These are phyloP conservation scores for Dendronephthya gigantea DNA, from an alignment of 64 coral and sea anemone genomes.

Conservation along the genomic window DNA sequence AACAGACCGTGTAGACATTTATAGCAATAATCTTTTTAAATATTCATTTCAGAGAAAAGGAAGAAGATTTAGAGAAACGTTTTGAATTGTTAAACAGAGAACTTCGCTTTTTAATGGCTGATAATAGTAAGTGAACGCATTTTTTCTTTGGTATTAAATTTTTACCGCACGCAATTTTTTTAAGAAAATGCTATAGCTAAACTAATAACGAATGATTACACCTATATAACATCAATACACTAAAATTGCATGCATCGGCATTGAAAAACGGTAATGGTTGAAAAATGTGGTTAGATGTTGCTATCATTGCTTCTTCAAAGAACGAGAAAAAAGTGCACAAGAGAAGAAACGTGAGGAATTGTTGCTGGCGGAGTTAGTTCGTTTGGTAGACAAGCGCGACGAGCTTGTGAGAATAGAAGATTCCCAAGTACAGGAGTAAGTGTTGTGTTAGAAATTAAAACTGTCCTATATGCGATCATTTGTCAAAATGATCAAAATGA, in stretches of 20 bases:
- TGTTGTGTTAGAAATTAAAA: neutral
- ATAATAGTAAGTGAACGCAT: conserved; percentile 42
- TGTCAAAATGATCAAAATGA: no score
- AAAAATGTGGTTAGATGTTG: neutral
- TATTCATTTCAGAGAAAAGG: conserved; percentile 38
- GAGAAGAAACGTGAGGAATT: conserved; percentile 52
- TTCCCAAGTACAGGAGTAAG: conserved; percentile 89
- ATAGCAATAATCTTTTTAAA: neutral
- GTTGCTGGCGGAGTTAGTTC: conserved; percentile 59
- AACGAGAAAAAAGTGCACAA: conserved; percentile 66
- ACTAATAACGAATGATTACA: no score
- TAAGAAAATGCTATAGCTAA: no score
- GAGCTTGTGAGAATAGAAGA: conserved; percentile 87
- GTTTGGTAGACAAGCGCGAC: conserved; percentile 74
- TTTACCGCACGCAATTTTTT: no score
- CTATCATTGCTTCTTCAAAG: conserved; percentile 19
- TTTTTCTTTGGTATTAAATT: neutral
- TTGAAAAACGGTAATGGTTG: no score
- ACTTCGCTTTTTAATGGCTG: conserved; percentile 36
- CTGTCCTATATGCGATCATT: neutral
- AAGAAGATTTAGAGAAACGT: conserved; percentile 74
- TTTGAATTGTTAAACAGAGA: conserved; percentile 78
- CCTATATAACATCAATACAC: no score
- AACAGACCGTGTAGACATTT: neutral
- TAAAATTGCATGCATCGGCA: no score